These are phyloP conservation scores for Hyppa rectilinea DNA, from an alignment of 2,888 invertebrate genomes.

Conservation along the genomic window DNA sequence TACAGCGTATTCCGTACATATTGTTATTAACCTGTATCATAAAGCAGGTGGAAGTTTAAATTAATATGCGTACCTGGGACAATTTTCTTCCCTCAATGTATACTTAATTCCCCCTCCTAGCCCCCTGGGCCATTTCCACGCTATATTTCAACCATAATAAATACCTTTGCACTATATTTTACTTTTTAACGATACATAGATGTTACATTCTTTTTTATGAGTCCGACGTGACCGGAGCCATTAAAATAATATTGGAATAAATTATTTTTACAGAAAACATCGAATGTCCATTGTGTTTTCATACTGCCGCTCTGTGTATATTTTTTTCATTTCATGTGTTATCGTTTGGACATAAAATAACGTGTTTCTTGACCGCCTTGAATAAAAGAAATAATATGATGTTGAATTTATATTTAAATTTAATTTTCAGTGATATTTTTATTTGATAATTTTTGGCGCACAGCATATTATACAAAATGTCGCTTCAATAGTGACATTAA, in stretches of 20 bases:
- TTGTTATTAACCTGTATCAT: constrained; percentile 37
- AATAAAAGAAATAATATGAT: background rate
- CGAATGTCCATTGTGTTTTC: constrained; percentile 3
- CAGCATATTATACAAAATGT: too few species aligned
- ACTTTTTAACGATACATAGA: constrained; percentile 19
- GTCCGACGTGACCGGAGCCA: constrained; percentile 45
- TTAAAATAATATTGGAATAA: constrained; percentile 39
- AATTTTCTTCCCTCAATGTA: constrained; percentile 51
- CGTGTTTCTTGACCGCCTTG: background rate
- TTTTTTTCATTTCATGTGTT: background rate
- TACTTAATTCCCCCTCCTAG: constrained; percentile 45
- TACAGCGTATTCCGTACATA: constrained; percentile 6
- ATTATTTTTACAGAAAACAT: constrained; percentile 35
- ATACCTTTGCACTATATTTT: constrained; percentile 50
- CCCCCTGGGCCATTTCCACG: constrained; percentile 20
- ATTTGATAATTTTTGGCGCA: background rate
- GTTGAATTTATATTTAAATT: background rate
- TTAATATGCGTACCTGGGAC: constrained; percentile 51
- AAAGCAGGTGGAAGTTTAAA: constrained; percentile 43
- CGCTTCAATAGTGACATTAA: too few species aligned
- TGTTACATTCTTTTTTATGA: constrained; percentile 31
- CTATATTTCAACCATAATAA: constrained; percentile 59
- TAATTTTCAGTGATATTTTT: background rate
- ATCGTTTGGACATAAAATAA: constrained; percentile 1
- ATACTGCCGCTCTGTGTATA: background rate